Evolutionary conservation across 2,113 vertebrate species (phyloP), one percentile per base, ranked within the genome.

Genomic region (Ceyx margarethae): DNA sequence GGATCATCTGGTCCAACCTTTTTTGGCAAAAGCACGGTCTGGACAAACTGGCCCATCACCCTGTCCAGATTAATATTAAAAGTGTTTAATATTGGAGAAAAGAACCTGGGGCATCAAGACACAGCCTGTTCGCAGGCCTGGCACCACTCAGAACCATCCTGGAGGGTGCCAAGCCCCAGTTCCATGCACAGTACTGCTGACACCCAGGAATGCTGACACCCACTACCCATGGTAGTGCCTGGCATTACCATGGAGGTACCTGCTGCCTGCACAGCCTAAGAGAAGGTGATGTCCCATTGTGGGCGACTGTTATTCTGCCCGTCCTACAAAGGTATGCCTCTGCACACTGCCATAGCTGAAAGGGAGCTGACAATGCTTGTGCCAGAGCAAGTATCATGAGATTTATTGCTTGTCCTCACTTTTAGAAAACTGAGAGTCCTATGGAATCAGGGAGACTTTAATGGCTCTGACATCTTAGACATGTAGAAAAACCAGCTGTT

Each of bases 71-170:
- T 29, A 66, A 22, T 46, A 8, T n/a, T 66, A 23, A 11, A 66
- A 66, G 28, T 66, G 64, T 66, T 10, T 13, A 11, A 45, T 66
- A 20, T 66, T 66, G 13, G 64, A 20, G 15, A 46, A 46, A 43
- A 66, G 25, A 77, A 20, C 14, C 43, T 14, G 26, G 42, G 12
- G 25, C 51, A 13, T 15, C n/a, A 48, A 50, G 42, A 7, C 5
- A 15, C 19, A 6, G 16, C 40, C 11, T 1, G 0, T 73, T 79
- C 42, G 58, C 60, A 45, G 48, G 15, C 15, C 9, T 0, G 2
- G 21, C 29, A 20, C 31, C 21, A 56, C 7, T 7, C 48, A 3
- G 2, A 67, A 26, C 20, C 29, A 26, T 31, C 60, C 23, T 3
- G 0, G 21, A 37, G 18, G 17, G 10, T 42, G 26, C 33, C 60